Evolutionary conservation across 2,888 invertebrate species (phyloP).

Genomic region (Rhorus exstirpatorius): DNA sequence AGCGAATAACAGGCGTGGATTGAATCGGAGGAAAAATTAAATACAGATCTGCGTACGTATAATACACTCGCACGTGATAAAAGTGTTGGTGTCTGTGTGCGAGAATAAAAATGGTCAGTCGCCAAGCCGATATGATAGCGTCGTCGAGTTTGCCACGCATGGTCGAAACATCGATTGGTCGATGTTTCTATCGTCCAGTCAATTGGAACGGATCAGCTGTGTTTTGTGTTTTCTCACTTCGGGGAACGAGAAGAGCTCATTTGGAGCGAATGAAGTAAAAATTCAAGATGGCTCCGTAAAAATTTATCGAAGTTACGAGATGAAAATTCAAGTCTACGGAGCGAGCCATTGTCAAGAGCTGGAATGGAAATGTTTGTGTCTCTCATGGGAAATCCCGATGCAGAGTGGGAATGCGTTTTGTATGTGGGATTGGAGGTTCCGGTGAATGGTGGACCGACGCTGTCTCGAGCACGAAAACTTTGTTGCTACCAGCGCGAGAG

Average conservation of each 20-base stretch:
- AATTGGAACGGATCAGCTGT: too few species aligned
- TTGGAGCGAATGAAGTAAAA: background rate
- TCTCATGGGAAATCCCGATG: slow-evolving; percentile 53
- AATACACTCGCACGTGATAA: slow-evolving; percentile 2
- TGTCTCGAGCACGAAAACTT: background rate
- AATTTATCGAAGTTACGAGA: slow-evolving; percentile 33
- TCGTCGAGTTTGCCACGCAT: slow-evolving; percentile 54
- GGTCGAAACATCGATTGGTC: slow-evolving; percentile 50
- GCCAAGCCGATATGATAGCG: slow-evolving; percentile 43
- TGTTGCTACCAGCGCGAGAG: too few species aligned
- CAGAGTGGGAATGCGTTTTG: slow-evolving; percentile 22
- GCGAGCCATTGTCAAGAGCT: too few species aligned
- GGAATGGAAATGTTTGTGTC: slow-evolving; percentile 32
- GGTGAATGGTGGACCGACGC: background rate
- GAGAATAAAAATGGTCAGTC: slow-evolving; percentile 29
- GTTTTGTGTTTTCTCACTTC: too few species aligned
- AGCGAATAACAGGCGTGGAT: slow-evolving; percentile 18
- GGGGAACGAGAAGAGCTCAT: slow-evolving; percentile 14
- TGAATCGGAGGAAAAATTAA: slow-evolving; percentile 1
- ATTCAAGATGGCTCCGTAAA: slow-evolving; percentile 14
- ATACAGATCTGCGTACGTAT: background rate
- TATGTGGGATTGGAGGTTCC: slow-evolving; percentile 28
- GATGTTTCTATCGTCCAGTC: too few species aligned
- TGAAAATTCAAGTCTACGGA: too few species aligned
- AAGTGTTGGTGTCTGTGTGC: slow-evolving; percentile 6